Evolutionary conservation across 2,797 vertebrate species (phyloP).

Genomic region (Champsocephalus esox): DNA sequence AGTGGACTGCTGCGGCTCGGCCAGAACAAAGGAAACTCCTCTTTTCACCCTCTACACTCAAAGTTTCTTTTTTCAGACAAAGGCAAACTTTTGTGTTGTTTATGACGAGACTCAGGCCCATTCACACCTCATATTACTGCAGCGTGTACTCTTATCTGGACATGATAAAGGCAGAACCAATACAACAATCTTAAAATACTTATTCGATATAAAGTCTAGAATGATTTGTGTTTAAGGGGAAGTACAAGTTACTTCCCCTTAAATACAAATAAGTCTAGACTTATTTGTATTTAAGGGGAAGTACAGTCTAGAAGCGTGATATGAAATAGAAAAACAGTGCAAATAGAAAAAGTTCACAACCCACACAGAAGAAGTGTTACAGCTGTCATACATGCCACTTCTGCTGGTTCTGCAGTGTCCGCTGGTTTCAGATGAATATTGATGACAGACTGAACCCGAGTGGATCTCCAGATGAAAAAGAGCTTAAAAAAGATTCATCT

Average conservation of each 20-base stretch:
- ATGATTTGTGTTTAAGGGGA: too few relatives aligned
- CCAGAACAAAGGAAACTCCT: slow-evolving; percentile 18
- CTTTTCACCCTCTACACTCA: not conserved
- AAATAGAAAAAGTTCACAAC: too few relatives aligned
- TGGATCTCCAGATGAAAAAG: not conserved
- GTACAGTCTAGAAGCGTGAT: too few relatives aligned
- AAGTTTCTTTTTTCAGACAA: not conserved
- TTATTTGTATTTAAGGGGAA: too few relatives aligned
- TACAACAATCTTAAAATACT: too few relatives aligned
- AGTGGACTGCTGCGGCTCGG: slow-evolving; percentile 16
- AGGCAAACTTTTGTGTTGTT: not conserved
- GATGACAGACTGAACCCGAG: not conserved
- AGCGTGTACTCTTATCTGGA: not conserved
- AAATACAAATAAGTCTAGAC: too few relatives aligned
- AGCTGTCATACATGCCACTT: not conserved
- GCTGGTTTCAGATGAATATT: not conserved
- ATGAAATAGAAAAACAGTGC: too few relatives aligned
- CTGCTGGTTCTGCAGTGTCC: not conserved
- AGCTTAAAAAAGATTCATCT: not conserved
- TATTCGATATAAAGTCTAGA: too few relatives aligned
- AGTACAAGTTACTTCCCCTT: too few relatives aligned
- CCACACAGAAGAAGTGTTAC: too few relatives aligned
- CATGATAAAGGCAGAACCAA: not conserved
- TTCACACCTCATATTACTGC: not conserved
- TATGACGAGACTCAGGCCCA: not conserved